Evolutionary conservation across 2,113 vertebrate species (phyloP), one percentile per base, ranked within the genome.

Genomic region (Pycnonotus jocosus): DNA sequence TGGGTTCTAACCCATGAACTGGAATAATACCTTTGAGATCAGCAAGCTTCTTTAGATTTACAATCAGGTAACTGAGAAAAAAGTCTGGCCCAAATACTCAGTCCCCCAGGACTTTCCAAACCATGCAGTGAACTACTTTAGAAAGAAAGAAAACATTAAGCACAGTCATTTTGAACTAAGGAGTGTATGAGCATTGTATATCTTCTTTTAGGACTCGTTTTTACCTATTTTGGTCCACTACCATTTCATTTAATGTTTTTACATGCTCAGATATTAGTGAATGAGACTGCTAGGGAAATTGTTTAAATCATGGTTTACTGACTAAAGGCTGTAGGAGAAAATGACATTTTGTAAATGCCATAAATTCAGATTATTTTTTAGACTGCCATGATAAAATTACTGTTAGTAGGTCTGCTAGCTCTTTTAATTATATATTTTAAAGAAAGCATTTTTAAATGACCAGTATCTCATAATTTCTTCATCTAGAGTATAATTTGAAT

Each of bases 401-500:
- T 87, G 13, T 74, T 90, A 72, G 73, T 81, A 78, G 66, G 58
- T 44, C 66, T 84, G 65, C 48, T 92, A 31, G 48, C 53, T 93
- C 62, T 64, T 95, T 87, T 90, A 93, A 66, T 85, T 86, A 50
- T 35, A 37, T 82, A 88, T 93, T 95, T 80, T 65, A 90, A 88
- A 62, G 47, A 81, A 93, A 89, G 51, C 61, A 50, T 96, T 96
- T 96, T 95, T 44, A 86, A 81, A 86, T 95, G 90, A 62, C 84
- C 82, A 27, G 20, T 71, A 72, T 61, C 51, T 92, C 38, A 27
- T 94, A 96, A 95, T 91, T 96, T 96, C 76, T 95, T 85, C 74
- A 44, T 95, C 77, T 82, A 60, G 84, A 78, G 51, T 93, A 65
- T 94, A 89, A 95, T 96, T 97, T 96, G 89, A 95, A 96, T 95